These are phyloP conservation scores for Isichthys henryi DNA, from an alignment of 2,113 vertebrate species.

Conservation along the genomic window DNA sequence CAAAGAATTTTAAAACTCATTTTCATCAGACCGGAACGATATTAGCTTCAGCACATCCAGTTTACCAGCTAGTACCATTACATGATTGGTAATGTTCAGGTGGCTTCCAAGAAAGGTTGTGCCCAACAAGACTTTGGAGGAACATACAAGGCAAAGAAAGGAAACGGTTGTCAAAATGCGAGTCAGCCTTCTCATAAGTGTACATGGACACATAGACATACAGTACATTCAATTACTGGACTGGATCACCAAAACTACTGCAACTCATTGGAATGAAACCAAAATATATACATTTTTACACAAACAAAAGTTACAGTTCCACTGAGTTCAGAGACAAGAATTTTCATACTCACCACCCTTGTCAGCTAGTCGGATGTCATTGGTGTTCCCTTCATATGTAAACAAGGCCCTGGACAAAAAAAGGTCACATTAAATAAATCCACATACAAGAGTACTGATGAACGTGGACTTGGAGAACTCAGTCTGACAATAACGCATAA, in stretches of 20 bases:
- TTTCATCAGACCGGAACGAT: neutral
- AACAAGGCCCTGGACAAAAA: constrained; percentile 74
- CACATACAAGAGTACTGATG: neutral
- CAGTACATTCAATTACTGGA: neutral
- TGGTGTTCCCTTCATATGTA: constrained; percentile 91
- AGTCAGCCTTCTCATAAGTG: neutral
- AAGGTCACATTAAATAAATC: neutral
- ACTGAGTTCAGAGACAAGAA: no score
- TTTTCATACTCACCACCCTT: constrained; percentile 69
- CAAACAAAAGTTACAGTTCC: neutral
- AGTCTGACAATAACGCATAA: neutral
- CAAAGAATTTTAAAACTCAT: neutral
- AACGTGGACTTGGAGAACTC: neutral
- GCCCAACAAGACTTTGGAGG: neutral
- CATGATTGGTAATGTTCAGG: neutral
- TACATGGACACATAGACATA: neutral
- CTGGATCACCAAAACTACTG: neutral
- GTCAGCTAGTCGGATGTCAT: constrained; percentile 74
- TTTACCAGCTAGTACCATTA: neutral
- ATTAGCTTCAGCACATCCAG: neutral
- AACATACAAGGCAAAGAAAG: neutral
- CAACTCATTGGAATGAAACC: neutral
- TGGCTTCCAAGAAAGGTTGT: neutral
- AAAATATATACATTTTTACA: neutral
- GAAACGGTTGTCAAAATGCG: neutral